Evolutionary conservation across 2,797 vertebrate species (phyloP), one percentile per base, ranked within the genome.

Genomic region (Hoplostethus atlanticus): DNA sequence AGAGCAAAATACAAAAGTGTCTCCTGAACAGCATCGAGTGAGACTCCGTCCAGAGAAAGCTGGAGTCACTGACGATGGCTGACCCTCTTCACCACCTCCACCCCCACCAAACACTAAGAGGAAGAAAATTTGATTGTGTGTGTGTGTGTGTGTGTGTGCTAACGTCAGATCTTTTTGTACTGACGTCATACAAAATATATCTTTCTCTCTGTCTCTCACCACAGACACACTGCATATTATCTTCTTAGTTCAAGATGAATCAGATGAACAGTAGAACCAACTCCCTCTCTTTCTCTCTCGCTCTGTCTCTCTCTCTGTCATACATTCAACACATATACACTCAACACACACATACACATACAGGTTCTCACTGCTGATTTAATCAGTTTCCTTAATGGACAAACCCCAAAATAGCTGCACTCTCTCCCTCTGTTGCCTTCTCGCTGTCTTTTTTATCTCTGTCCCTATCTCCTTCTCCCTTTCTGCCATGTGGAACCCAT

Each of bases 331-430:
- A 54, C 52, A 30, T 31, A 17, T n/a, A 40, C 48, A 50, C 54
- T 58, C 67, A 44, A 68, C 73, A 69, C 72, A 63, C 69, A 44
- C 42, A 3, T 11, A 54, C 52, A 30, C 40, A 17, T 17, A 40
- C 50, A 54, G 9, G 0, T 76, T 85, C 76, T 74, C 48, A 54
- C 68, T 76, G 81, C 84, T 86, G 84, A 83, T 86, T 78, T 78
- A 83, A 84, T 88, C 78, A 68, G 60, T 79, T 83, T 75, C 79
- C 77, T 71, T 84, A 79, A 87, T 74, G 77, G 86, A 86, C 84
- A 83, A 83, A 68, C 68, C 85, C 63, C 50, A 73, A 82, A 88
- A 88, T 87, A 90, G 84, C 81, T 82, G 50, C 68, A 54, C 72
- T 79, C 60, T 75, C 60, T 80, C 50, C 64, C 68, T 55, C 65